Percentiles rank a stretch among this genome's conserved stretches.
Evolutionary conservation across 2,888 invertebrate species (phyloP).

Genomic region (Oscheius onirici): DNA sequence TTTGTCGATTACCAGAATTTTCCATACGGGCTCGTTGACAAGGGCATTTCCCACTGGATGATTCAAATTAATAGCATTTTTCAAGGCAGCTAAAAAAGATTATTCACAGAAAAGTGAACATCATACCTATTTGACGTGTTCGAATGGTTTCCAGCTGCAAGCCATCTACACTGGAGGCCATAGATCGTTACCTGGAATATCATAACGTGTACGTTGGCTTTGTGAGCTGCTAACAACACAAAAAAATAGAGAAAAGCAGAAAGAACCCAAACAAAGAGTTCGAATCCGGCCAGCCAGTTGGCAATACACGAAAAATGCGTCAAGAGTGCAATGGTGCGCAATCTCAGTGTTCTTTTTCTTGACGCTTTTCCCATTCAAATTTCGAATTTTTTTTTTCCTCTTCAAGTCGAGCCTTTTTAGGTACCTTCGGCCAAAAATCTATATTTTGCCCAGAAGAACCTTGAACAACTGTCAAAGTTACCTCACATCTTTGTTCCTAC

Average conservation of each 20-base stretch:
- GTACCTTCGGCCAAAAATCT: too few species aligned
- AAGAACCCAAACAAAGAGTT: not conserved
- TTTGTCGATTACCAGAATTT: conserved; percentile 90
- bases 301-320: not conserved
- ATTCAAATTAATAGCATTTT: conserved; percentile 70
- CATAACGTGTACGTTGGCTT: not conserved
- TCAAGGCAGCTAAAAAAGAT: conserved; percentile 60
- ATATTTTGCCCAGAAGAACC: too few species aligned
- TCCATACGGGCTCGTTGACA: conserved; percentile 65
- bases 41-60: conserved; percentile 60
- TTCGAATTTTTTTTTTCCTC: not conserved
- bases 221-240: too few species aligned
- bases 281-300: not conserved
- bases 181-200: not conserved
- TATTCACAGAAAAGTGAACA: not conserved
- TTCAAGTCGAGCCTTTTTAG: too few species aligned
- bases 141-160: conserved; percentile 50
- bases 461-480: too few species aligned
- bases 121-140: conserved; percentile 55
- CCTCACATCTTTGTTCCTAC: too few species aligned
- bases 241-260: too few species aligned
- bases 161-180: conserved; percentile 8
- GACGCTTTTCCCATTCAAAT: not conserved
- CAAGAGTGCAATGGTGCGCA: not conserved
- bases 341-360: not conserved